These are phyloP conservation scores for Sanderia malayensis DNA, from an alignment of 30 jellyfish, hydroid and myxozoan genomes.

Conservation along the genomic window DNA sequence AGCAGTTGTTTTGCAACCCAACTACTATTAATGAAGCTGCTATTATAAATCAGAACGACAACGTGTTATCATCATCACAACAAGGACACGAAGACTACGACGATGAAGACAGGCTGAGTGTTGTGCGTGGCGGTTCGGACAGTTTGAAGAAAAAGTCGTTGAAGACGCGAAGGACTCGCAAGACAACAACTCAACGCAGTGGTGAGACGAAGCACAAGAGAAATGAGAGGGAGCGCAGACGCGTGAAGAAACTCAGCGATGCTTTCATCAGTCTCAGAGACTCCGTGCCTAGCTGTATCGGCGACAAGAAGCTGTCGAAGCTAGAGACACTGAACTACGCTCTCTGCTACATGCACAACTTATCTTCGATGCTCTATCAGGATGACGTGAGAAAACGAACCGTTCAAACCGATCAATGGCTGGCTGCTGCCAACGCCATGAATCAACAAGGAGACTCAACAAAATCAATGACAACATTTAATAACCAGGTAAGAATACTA, in stretches of 20 bases:
- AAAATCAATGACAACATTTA: background rate
- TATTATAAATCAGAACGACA: too few relatives aligned
- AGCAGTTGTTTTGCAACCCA: constrained; percentile 45
- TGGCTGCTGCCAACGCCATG: constrained; percentile 34
- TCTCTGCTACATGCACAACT: constrained; percentile 43
- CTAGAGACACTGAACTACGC: constrained; percentile 77
- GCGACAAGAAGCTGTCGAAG: constrained; percentile 61
- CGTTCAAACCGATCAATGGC: constrained; percentile 51
- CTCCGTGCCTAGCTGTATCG: constrained; percentile 69
- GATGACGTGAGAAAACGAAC: constrained; percentile 49
- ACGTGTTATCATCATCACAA: too few relatives aligned
- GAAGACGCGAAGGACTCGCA: constrained; percentile 39
- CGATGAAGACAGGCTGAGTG: too few relatives aligned
- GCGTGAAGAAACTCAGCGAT: constrained; percentile 74
- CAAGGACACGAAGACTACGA: too few relatives aligned
- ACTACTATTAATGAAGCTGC: background rate
- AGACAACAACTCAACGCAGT: constrained; percentile 43
- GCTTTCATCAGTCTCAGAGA: constrained; percentile 65
- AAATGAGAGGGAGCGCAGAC: constrained; percentile 68
- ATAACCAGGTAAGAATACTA: constrained; percentile 67
- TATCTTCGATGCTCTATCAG: constrained; percentile 23
- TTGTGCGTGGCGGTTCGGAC: too few relatives aligned
- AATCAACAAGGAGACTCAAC: constrained; percentile 27
- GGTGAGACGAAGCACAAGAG: constrained; percentile 74
- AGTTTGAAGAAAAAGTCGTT: constrained; percentile 29